phyloP scores from a whole-genome alignment of 2,113 vertebrate species.

The Pavo muticus region DNA sequence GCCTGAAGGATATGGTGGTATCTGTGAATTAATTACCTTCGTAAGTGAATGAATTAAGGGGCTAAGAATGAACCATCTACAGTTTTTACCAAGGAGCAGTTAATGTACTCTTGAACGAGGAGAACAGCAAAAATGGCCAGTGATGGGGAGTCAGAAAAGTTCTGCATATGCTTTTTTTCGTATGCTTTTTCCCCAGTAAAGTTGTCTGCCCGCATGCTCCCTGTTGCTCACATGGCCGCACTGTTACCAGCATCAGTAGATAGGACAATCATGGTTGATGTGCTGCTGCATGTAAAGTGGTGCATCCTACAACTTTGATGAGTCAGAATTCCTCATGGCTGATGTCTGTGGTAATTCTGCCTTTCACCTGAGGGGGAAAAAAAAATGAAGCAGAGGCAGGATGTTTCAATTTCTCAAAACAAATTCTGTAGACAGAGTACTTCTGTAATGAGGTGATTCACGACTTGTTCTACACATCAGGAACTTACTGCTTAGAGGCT shows the following conservation, averaged over 20 bases:
- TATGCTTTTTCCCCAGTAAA: fast-evolving
- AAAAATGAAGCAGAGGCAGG: not conserved
- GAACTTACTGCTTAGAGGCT: not conserved
- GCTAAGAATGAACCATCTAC: not conserved
- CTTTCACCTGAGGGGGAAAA: not conserved
- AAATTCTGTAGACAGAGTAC: not conserved
- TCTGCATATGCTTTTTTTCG: not conserved
- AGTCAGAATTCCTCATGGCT: not conserved
- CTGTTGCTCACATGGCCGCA: fast-evolving
- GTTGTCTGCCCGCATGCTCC: not conserved
- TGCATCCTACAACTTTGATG: not conserved
- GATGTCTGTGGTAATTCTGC: not conserved
- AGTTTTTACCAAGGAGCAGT: conserved; percentile 15
- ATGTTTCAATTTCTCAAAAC: not conserved
- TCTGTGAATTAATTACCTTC: conserved; percentile 56
- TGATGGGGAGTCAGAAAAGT: not conserved
- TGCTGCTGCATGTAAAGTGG: not conserved
- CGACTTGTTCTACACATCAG: not conserved
- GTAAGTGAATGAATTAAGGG: not conserved
- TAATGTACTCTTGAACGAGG: not conserved
- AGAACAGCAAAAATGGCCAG: not conserved
- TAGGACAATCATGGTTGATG: not conserved
- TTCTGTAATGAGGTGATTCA: not conserved
- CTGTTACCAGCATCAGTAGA: not conserved
- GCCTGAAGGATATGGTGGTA: conserved; percentile 14